phyloP scores from a whole-genome alignment of 2,797 vertebrate genomes.

The Rhynchotus rufescens region DNA sequence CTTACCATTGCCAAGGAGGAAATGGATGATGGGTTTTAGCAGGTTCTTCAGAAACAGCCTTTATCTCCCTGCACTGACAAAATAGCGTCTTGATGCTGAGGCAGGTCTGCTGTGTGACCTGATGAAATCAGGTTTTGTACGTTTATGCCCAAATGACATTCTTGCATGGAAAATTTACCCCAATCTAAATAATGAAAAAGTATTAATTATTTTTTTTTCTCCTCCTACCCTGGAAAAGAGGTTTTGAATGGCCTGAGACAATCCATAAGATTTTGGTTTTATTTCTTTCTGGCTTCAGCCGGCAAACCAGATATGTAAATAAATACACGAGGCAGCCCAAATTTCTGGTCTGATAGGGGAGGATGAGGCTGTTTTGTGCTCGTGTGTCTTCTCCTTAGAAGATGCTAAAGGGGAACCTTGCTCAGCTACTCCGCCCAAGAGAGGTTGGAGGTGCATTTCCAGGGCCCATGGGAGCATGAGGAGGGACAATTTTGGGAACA shows the following conservation, averaged over 20 bases:
- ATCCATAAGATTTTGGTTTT: background rate
- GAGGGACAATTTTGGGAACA: background rate
- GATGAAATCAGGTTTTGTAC: background rate
- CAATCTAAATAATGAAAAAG: background rate
- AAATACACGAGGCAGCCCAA: background rate
- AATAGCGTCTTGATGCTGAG: fast-evolving
- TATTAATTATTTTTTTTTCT: background rate
- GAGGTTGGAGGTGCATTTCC: background rate
- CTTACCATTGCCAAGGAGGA: background rate
- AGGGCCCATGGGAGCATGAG: background rate
- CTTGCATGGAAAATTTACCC: background rate
- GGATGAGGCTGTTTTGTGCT: background rate
- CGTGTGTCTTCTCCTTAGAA: background rate
- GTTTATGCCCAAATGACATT: background rate
- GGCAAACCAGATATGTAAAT: background rate
- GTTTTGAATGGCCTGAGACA: background rate
- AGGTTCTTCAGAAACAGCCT: background rate
- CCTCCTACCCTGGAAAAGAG: background rate
- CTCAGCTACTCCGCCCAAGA: background rate
- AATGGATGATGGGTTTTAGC: background rate
- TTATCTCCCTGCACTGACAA: background rate
- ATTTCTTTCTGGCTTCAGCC: background rate
- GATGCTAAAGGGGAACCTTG: background rate
- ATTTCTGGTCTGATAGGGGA: background rate
- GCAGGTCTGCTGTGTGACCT: background rate